phyloP scores from a whole-genome alignment of 37 sponge, comb jelly and placozoan species.

The Eunapius fragilis region DNA sequence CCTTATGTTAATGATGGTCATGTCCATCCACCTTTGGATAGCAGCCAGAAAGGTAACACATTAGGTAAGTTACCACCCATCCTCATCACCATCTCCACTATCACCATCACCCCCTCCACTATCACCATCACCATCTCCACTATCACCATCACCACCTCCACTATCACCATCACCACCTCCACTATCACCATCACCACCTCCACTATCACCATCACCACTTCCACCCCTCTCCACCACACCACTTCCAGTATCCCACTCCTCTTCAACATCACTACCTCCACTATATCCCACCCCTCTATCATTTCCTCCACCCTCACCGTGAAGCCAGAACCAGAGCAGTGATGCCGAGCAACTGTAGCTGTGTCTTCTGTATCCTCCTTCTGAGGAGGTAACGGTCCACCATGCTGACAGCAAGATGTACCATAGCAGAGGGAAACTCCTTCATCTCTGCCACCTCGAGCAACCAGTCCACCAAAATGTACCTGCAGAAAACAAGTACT shows the following conservation, averaged over 20 bases:
- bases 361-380: conserved; percentile 24
- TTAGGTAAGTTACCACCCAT: neutral
- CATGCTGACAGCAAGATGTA: conserved; percentile 70
- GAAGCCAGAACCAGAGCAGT: conserved; percentile 74
- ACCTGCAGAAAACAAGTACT: conserved; percentile 45
- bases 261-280: neutral
- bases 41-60: neutral
- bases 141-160: neutral
- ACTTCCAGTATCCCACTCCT: neutral
- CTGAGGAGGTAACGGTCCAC: conserved; percentile 69
- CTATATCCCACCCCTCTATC: neutral
- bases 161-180: neutral
- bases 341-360: conserved; percentile 81
- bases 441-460: conserved; percentile 87
- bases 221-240: neutral
- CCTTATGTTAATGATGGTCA: conserved; percentile 62
- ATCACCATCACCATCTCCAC: neutral
- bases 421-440: conserved; percentile 45
- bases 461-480: conserved; percentile 90
- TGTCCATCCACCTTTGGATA: conserved; percentile 48
- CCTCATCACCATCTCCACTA: neutral
- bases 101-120: neutral
- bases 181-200: neutral
- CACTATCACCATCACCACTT: neutral
- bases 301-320: conserved; percentile 10